Conservation (phyloP, 1,140 invertebrate genomes). For the Bombus affinis region DNA sequence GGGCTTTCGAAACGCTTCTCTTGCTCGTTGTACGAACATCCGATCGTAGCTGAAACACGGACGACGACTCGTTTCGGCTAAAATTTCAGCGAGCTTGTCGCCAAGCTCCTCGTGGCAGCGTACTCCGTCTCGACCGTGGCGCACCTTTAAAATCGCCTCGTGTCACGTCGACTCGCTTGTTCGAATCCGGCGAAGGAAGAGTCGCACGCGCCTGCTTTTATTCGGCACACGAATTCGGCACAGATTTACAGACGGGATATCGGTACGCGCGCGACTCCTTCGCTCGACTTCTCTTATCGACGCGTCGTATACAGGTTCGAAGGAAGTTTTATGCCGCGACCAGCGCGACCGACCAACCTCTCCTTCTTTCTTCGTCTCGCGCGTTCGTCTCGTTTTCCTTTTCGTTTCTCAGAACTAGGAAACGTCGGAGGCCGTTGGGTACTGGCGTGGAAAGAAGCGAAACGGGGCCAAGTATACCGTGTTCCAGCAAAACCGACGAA, state of each 20-base stretch:
- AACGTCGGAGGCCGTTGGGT: background rate
- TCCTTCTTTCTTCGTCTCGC: background rate
- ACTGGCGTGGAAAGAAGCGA: background rate
- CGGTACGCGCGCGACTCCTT: slow-evolving; percentile 4
- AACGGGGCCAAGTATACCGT: slow-evolving; percentile 37
- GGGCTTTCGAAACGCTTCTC: background rate
- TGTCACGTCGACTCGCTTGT: background rate
- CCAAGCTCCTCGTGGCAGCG: slow-evolving; percentile 28
- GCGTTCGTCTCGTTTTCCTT: background rate
- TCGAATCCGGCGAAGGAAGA: slow-evolving; percentile 5
- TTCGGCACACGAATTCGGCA: background rate
- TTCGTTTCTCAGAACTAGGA: no score
- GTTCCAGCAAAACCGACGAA: slow-evolving; percentile 35
- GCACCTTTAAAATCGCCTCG: slow-evolving; percentile 40
- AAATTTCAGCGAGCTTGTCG: background rate
- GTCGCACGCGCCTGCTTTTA: slow-evolving; percentile 38
- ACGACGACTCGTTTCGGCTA: no score
- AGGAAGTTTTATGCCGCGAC: background rate
- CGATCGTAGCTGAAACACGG: background rate
- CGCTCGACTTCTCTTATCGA: background rate
- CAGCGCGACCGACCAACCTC: background rate
- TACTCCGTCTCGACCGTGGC: slow-evolving; percentile 16
- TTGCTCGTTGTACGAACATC: background rate
- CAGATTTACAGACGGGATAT: slow-evolving; percentile 9
- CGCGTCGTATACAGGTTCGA: background rate